Evolutionary conservation across 2,113 vertebrate species (phyloP).

Genomic region (Indicator indicator): DNA sequence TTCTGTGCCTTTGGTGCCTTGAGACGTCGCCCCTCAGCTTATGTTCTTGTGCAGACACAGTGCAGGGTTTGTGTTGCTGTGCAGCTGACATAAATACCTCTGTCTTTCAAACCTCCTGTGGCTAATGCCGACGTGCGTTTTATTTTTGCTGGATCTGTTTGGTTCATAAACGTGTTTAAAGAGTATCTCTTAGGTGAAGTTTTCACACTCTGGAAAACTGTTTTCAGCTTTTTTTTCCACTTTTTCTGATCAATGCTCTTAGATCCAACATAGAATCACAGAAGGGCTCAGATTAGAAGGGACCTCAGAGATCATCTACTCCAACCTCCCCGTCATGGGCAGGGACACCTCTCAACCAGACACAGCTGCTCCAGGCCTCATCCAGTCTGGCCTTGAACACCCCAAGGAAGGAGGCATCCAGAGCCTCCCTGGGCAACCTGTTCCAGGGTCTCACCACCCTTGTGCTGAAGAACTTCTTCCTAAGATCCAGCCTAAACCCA

Average conservation of each 20-base stretch:
- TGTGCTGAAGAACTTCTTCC: too few relatives aligned
- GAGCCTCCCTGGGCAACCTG: too few relatives aligned
- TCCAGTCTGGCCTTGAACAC: too few relatives aligned
- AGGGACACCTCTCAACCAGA: too few relatives aligned
- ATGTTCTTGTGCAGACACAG: slow-evolving; percentile 16
- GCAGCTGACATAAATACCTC: slow-evolving; percentile 20
- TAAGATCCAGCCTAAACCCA: too few relatives aligned
- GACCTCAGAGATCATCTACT: too few relatives aligned
- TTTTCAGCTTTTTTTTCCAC: background rate
- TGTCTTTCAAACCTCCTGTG: slow-evolving; percentile 28
- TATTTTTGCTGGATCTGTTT: slow-evolving; percentile 42
- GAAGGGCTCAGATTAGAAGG: too few relatives aligned
- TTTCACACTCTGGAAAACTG: background rate
- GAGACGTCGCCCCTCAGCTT: background rate
- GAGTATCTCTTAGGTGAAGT: background rate
- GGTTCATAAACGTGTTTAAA: slow-evolving; percentile 21
- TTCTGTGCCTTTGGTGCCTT: background rate
- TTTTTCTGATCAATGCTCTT: background rate
- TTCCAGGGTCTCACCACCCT: too few relatives aligned
- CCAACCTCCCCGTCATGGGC: too few relatives aligned
- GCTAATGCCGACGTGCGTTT: background rate
- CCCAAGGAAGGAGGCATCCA: too few relatives aligned
- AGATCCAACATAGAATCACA: background rate
- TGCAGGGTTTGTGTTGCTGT: slow-evolving; percentile 12
- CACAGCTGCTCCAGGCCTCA: too few relatives aligned